Conservation (phyloP, 2,888 invertebrate species). For the Melieria crassipennis region DNA sequence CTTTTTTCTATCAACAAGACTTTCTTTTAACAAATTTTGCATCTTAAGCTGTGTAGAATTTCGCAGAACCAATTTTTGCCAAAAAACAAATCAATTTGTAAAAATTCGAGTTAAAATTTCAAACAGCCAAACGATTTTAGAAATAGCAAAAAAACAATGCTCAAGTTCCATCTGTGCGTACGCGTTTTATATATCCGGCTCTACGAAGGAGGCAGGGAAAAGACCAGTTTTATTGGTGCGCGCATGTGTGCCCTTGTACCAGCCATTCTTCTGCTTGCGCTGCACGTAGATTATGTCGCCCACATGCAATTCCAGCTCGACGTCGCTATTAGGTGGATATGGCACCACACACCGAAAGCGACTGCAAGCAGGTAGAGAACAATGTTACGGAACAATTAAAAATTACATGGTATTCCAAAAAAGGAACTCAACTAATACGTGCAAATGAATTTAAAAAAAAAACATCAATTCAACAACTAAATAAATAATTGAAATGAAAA, state of each 20-base stretch:
- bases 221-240: constrained; percentile 92
- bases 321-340: constrained; percentile 93
- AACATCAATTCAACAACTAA: background rate
- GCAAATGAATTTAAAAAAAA: background rate
- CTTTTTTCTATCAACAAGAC: too few species aligned
- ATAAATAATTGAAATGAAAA: too few species aligned
- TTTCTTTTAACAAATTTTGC: too few species aligned
- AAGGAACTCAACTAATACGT: background rate
- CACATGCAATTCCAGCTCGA: constrained; percentile 88
- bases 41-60: too few species aligned
- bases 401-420: background rate
- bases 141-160: too few species aligned
- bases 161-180: background rate
- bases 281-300: constrained; percentile 93
- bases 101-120: too few species aligned
- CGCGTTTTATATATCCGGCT: constrained; percentile 67
- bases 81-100: too few species aligned
- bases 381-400: background rate
- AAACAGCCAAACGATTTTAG: too few species aligned
- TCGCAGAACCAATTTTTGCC: too few species aligned
- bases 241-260: constrained; percentile 93
- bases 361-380: constrained; percentile 41
- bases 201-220: constrained; percentile 94
- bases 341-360: constrained; percentile 91
- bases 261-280: constrained; percentile 92